Base-by-base conservation (phyloP, 2,797 vertebrate genomes). In the Sibirionetta formosa region DNA sequence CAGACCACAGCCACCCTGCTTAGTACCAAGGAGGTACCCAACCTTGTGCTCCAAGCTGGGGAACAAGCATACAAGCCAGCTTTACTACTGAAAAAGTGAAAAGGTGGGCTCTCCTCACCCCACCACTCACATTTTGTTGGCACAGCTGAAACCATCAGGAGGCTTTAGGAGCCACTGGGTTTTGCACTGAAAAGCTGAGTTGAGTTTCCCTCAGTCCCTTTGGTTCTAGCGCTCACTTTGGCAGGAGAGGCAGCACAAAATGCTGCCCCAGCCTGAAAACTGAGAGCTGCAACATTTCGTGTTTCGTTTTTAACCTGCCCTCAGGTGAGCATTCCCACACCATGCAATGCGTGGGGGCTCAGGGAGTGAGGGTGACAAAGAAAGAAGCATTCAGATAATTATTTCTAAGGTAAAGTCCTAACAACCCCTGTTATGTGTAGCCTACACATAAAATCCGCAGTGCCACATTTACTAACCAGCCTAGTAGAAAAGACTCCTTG, bases 141-240 rank as follows among this genome's bases (percentile, higher is more conserved):
- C 31, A 15, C 33, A 24, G 64, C 36, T 54, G 57, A 79, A 86
- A 61, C 69, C 33, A 1, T 17, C 2, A 0, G 19, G 48, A 75
- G 70, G 33, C 22, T 88, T 68, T 5, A 56, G 73, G 1, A 86
- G 29, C n/a, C 44, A 17, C 22, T 14, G 27, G 17, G 8, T 71
- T 91, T 57, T 79, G 24, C 9, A 82, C 53, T 50, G 48, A 26
- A 23, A 35, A 61, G 31, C 44, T 9, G 36, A 20, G 13, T 29
- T 11, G 36, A 19, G 13, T 29, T 88, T 81, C 29, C 27, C 14
- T 29, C 14, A 8, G 23, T 24, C 51, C 7, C 29, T 66, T 50
- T 0, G 0, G n/a, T 31, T 48, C 29, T 24, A 70, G 83, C 8
- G 8, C 2, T 1, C 26, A 5, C 29, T 9, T 48, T 31, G 15